A percentile compares a stretch with the other conserved stretches of the same genome.
Evolutionary conservation across 2,113 vertebrate species (phyloP).

Genomic region (Bolborhynchus lineola): DNA sequence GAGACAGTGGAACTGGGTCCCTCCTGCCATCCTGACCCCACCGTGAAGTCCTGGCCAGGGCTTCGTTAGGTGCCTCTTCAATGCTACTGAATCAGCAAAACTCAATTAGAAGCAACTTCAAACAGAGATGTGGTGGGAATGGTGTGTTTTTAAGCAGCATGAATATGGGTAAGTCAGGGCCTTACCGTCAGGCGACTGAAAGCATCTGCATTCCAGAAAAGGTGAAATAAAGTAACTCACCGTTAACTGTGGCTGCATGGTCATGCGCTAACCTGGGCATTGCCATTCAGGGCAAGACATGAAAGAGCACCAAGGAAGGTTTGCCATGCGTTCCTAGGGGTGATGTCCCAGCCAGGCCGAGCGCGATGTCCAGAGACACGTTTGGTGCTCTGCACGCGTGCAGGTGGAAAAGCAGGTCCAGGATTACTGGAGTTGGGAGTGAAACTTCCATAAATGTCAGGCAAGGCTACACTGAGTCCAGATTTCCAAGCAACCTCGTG

Average conservation of each 20-base stretch:
- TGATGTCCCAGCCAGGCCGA: background rate
- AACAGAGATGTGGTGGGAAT: background rate
- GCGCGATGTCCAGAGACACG: background rate
- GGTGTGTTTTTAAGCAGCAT: background rate
- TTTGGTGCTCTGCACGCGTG: background rate
- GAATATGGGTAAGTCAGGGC: background rate
- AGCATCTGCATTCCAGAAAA: background rate
- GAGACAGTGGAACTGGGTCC: accelerated
- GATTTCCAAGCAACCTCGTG: background rate
- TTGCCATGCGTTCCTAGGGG: accelerated
- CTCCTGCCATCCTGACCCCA: background rate
- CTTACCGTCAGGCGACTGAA: background rate
- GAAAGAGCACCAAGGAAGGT: background rate
- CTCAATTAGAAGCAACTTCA: accelerated
- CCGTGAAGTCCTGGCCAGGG: background rate
- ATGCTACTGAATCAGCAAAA: background rate
- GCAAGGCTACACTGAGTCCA: background rate
- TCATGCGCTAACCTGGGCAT: accelerated
- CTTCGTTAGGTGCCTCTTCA: background rate
- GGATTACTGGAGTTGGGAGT: background rate
- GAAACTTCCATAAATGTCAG: background rate
- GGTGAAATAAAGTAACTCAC: background rate
- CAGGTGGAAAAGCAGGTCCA: background rate
- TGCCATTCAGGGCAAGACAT: background rate
- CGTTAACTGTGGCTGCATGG: accelerated